Evolutionary conservation across 2,888 invertebrate genomes (phyloP), one percentile per base, ranked within the genome.

Genomic region (Peribatodes rhomboidaria): DNA sequence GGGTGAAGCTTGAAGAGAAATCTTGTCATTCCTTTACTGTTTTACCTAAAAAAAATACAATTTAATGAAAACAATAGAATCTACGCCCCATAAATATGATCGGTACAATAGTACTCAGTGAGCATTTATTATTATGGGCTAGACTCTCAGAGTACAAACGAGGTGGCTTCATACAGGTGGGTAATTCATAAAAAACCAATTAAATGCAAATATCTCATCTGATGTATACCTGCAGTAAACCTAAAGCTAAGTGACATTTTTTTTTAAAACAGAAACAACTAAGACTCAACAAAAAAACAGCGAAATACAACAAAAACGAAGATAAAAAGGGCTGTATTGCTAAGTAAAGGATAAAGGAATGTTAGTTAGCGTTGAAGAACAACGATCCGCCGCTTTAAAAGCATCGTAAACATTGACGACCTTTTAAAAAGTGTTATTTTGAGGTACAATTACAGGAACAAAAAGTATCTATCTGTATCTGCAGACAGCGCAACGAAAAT

Each of bases 321-420:
- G 33, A 55, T 22, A 60, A 39, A 42, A 50, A 42, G 18, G 31
- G 22, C 16, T n/a, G 33, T 55, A 16, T 31, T 14, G 22, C 47
- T 55, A 57, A 62, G 57, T 52, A 35, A 46, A 39, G 39, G 42
- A 37, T 39, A 42, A 62, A 27, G 20, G 35, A 53, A 58, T 63
- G 46, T 58, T 62, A 52, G 52, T 39, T 52, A 39, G 37, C 62
- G 20, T 52, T 14, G 14, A 31, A n/a, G 22, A 35, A 16, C 33
- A 18, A 50, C 14, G 41, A 50, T 47, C 18, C 31, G 7, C 22
- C 18, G 39, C 42, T 50, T 61, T 62, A 56, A 62, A 62, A 62
- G 49, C 42, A 50, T 62, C 42, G 62, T 62, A 56, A 56, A 44
- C 50, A 56, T 56, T 54, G 41, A 50, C 20, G 35, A 35, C 20